Evolutionary conservation across 2,797 vertebrate genomes (phyloP), one percentile per base, ranked within the genome.

Genomic region (Tokudaia muenninki): DNA sequence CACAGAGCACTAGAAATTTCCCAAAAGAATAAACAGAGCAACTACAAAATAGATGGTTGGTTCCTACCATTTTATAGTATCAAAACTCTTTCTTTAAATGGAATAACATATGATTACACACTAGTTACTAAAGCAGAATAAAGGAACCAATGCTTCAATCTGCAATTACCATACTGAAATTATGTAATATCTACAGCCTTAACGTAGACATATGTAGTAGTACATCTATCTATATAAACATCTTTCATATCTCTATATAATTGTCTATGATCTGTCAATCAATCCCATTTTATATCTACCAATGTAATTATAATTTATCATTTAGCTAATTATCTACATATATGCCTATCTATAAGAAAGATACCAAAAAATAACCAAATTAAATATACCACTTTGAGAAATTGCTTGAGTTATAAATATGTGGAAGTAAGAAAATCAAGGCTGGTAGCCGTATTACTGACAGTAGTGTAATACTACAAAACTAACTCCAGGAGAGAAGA

Each of bases 1-100:
- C n/a, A 89, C 47, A 89, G 95, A 97, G 72, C 37, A 94, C 78
- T 88, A 87, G 94, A 93, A 82, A 21, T 72, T 77, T 72, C 52
- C 44, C 31, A 79, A 57, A n/a, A 93, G 7, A 16, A 16, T 74
- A 67, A 87, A 67, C 47, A 88, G 29, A 31, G 78, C 1, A 91
- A 59, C 17, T 2, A 61, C 29, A 94, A 96, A 93, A 61, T 26
- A 94, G 9, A 81, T 91, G 81, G 34, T 26, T 94, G 72, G 1
- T 52, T 82, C 81, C 70, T 86, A 78, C 9, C 1, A 55, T 55
- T 94, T 72, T 77, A 70, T 74, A 92, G 75, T 7, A 92, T 70
- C 1, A 72, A 84, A 91, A 80, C 5, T 52, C 22, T 79, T 86
- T 52, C 59, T n/a, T 13, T 63, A 78, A 78, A 11, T 50, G 24